A percentile compares a stretch with the other conserved stretches of the same genome.
phyloP scores from a whole-genome alignment of 2,797 vertebrate genomes.

The Pteronotus mesoamericanus region DNA sequence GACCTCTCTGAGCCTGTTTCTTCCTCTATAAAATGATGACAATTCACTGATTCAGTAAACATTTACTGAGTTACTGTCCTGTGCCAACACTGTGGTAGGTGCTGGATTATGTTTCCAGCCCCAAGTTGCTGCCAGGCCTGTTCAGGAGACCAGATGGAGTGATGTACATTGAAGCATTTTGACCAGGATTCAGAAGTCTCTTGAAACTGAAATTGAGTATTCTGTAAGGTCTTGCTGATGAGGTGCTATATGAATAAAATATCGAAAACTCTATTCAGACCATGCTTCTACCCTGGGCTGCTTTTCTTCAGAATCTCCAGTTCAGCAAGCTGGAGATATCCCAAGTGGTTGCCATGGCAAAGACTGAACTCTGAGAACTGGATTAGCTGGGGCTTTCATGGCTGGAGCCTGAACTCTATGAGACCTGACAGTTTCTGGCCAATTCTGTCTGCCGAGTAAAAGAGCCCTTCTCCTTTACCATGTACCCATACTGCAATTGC shows the following conservation, averaged over 20 bases:
- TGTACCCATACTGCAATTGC: not conserved
- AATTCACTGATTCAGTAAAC: not conserved
- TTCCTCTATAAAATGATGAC: conserved; percentile 24
- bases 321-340: conserved; percentile 42
- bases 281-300: not conserved
- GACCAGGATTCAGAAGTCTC: conserved; percentile 1
- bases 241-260: conserved; percentile 43
- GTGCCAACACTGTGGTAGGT: conserved; percentile 54
- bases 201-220: conserved; percentile 13
- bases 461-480: not conserved
- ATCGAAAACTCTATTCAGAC: conserved; percentile 30
- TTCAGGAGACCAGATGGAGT: conserved; percentile 30
- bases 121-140: not conserved
- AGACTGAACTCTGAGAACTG: conserved; percentile 41
- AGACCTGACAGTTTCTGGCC: conserved; percentile 35
- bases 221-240: conserved; percentile 50
- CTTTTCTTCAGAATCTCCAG: conserved; percentile 45
- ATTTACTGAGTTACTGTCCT: not conserved
- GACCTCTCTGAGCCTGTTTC: not conserved
- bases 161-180: conserved; percentile 26
- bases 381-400: not conserved
- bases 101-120: not conserved
- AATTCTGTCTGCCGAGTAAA: conserved; percentile 1
- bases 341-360: conserved; percentile 50
- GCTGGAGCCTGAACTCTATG: conserved; percentile 28